A percentile compares a stretch with the other conserved stretches of the same genome.
phyloP scores from a whole-genome alignment of 2,888 invertebrate species.

The Drosophila barbarae region DNA sequence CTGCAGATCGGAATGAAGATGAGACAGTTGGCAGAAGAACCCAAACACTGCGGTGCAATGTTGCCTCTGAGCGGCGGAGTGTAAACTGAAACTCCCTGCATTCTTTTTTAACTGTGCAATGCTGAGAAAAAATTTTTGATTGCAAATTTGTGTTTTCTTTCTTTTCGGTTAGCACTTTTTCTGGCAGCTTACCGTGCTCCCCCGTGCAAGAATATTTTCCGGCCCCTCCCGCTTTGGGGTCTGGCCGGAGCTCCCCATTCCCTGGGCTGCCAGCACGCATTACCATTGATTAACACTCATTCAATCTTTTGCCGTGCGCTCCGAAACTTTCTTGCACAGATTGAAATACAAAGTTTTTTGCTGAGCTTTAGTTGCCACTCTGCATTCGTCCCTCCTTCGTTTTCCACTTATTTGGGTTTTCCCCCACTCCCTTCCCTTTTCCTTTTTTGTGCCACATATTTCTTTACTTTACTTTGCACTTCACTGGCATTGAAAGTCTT shows the following conservation, averaged over 20 bases:
- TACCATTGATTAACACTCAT: slow-evolving; percentile 72
- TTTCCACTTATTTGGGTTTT: slow-evolving; percentile 64
- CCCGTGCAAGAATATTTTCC: background rate
- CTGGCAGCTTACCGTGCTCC: slow-evolving; percentile 50
- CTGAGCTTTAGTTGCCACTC: slow-evolving; percentile 43
- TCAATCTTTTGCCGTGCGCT: slow-evolving; percentile 54
- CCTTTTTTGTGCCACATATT: slow-evolving; percentile 42
- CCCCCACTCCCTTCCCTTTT: slow-evolving; percentile 35
- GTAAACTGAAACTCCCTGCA: slow-evolving; percentile 17
- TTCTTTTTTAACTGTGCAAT: slow-evolving; percentile 24
- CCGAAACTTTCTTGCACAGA: slow-evolving; percentile 66
- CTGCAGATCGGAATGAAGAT: background rate
- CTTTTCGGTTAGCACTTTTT: slow-evolving; percentile 37
- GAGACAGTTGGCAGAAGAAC: slow-evolving; percentile 19
- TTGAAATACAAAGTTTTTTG: slow-evolving; percentile 72
- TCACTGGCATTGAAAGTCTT: slow-evolving; percentile 53
- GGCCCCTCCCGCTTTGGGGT: background rate
- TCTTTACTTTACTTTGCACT: slow-evolving; percentile 44
- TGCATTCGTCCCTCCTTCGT: slow-evolving; percentile 31
- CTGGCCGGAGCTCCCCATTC: slow-evolving; percentile 1
- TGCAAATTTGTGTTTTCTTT: slow-evolving; percentile 64
- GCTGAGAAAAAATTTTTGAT: slow-evolving; percentile 58
- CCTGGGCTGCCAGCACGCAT: slow-evolving; percentile 64
- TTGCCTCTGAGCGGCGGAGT: background rate
- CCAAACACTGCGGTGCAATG: background rate